A percentile compares a stretch with the other conserved stretches of the same genome.
phyloP scores from a whole-genome alignment of 92 coral and sea anemone species.

The Paramuricea clavata region DNA sequence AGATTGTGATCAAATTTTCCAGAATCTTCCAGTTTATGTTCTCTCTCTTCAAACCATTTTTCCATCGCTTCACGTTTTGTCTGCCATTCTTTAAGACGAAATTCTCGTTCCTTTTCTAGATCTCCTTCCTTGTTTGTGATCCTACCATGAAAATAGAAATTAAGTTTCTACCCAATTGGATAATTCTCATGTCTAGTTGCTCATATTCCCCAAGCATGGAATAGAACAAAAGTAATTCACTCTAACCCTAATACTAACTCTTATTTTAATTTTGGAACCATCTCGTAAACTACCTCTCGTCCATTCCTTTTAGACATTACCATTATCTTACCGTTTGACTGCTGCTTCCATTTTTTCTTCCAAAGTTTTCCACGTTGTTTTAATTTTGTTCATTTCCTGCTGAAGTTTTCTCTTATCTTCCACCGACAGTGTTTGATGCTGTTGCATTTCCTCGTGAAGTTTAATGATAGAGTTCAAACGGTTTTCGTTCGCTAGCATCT shows the following conservation, averaged over 20 bases:
- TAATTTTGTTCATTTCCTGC: constrained; percentile 42
- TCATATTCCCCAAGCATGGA: too few species aligned
- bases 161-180: too few species aligned
- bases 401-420: constrained; percentile 40
- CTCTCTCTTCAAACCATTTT: constrained; percentile 27
- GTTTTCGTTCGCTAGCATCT: constrained; percentile 29
- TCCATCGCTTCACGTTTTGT: constrained; percentile 2
- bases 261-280: too few species aligned
- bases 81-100: constrained; percentile 34
- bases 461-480: constrained; percentile 18
- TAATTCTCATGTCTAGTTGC: too few species aligned
- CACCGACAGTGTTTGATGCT: constrained; percentile 7
- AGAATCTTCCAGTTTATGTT: constrained; percentile 11
- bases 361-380: constrained; percentile 31
- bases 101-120: constrained; percentile 30
- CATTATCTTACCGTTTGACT: constrained; percentile 43
- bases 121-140: constrained; percentile 25
- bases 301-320: too few species aligned
- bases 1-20: constrained; percentile 17
- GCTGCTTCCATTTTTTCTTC: constrained; percentile 42
- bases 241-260: too few species aligned
- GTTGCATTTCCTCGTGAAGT: constrained; percentile 23
- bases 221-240: too few species aligned
- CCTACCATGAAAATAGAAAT: constrained; percentile 3
- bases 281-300: background rate